Evolutionary conservation across 2,888 invertebrate species (phyloP).

Genomic region (Gortyna flavago): DNA sequence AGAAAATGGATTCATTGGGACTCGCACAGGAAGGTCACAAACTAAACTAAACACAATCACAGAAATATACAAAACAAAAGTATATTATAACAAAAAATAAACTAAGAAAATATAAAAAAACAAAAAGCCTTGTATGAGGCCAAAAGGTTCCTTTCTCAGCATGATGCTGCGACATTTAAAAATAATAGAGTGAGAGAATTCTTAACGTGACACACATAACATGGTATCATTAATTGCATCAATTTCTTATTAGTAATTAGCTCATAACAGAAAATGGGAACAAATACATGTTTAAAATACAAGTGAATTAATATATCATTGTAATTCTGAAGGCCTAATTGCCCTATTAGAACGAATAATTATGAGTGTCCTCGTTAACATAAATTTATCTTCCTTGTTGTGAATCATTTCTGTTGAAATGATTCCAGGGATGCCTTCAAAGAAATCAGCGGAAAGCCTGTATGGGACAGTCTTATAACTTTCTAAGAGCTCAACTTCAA

Average conservation of each 20-base stretch:
- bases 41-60: background rate
- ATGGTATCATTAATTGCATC: conserved; percentile 29
- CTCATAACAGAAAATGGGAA: conserved; percentile 9
- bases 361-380: background rate
- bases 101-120: too few species aligned
- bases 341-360: background rate
- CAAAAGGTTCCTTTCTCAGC: background rate
- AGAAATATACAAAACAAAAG: background rate
- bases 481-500: too few species aligned
- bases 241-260: conserved; percentile 17
- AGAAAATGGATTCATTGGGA: too few species aligned
- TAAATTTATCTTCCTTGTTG: background rate
- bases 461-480: background rate
- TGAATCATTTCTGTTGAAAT: background rate
- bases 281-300: conserved; percentile 21
- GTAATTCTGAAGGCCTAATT: conserved; percentile 14
- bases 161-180: background rate
- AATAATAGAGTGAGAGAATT: background rate
- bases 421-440: background rate
- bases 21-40: too few species aligned
- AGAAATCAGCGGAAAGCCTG: background rate
- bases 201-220: background rate
- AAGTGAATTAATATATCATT: conserved; percentile 6
- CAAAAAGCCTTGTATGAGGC: too few species aligned
- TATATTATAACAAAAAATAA: too few species aligned